A percentile compares a stretch with the other conserved stretches of the same genome.
phyloP scores from a whole-genome alignment of 2,113 vertebrate genomes.

The Bungarus multicinctus region DNA sequence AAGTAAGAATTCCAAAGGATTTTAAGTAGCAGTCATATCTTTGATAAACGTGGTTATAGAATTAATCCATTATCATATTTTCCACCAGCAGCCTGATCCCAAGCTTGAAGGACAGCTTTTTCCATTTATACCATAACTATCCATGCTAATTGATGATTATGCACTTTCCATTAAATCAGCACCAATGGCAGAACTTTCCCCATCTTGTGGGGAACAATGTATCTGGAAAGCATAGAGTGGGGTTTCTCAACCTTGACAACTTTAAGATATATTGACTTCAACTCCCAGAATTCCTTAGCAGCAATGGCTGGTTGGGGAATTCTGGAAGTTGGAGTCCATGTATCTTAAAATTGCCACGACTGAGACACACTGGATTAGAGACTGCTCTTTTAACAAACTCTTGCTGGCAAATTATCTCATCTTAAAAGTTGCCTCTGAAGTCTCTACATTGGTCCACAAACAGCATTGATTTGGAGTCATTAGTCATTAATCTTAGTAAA shows the following conservation, averaged over 20 bases:
- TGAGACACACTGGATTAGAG: not conserved
- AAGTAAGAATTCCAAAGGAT: not conserved
- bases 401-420: not conserved
- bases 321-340: not conserved
- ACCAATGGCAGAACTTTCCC: not conserved
- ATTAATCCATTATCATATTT: not conserved
- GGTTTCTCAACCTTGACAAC: not conserved
- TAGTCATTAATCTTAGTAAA: not conserved
- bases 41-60: not conserved
- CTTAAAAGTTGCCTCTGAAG: not conserved
- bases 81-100: not conserved
- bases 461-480: not conserved
- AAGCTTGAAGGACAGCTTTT: not conserved
- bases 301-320: not conserved
- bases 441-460: not conserved
- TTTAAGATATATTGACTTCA: not conserved
- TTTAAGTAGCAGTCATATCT: not conserved
- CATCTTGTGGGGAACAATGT: not conserved
- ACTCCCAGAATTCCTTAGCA: not conserved
- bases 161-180: not conserved
- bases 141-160: not conserved
- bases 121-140: not conserved
- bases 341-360: not conserved
- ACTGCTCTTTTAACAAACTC: not conserved
- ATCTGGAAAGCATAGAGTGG: not conserved